phyloP scores from a whole-genome alignment of 2,113 vertebrate genomes.

The Lepus timidus region DNA sequence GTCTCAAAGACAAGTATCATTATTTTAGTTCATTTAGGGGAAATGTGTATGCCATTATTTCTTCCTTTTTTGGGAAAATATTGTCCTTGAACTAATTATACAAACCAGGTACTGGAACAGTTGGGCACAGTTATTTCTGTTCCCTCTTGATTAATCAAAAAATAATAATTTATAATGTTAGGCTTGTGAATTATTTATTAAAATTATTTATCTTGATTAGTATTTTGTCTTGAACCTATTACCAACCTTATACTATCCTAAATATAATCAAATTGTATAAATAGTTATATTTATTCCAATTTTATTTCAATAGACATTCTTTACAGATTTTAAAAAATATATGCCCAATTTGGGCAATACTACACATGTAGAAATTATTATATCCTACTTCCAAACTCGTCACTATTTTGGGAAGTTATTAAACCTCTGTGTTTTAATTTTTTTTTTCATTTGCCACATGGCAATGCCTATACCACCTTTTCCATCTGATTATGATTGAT shows the following conservation, averaged over 20 bases:
- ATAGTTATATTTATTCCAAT: background rate
- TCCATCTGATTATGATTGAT: background rate
- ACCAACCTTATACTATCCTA: background rate
- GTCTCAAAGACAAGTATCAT: background rate
- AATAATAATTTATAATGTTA: background rate
- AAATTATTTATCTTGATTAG: background rate
- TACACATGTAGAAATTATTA: background rate
- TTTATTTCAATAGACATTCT: background rate
- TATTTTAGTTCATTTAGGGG: background rate
- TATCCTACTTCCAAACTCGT: background rate
- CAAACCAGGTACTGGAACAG: background rate
- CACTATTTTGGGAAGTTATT: background rate
- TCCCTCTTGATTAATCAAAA: background rate
- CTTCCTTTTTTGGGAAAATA: background rate
- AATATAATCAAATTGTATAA: background rate
- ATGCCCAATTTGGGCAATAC: background rate
- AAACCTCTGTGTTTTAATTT: background rate
- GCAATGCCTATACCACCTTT: background rate
- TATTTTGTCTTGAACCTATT: background rate
- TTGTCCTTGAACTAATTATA: slow-evolving; percentile 18
- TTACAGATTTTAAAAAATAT: background rate
- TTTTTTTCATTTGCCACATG: background rate
- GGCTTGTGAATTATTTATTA: background rate
- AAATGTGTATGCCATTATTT: background rate
- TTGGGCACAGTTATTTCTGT: background rate